Conservation (phyloP, 2,113 vertebrate species). For the Etheostoma spectabile region DNA sequence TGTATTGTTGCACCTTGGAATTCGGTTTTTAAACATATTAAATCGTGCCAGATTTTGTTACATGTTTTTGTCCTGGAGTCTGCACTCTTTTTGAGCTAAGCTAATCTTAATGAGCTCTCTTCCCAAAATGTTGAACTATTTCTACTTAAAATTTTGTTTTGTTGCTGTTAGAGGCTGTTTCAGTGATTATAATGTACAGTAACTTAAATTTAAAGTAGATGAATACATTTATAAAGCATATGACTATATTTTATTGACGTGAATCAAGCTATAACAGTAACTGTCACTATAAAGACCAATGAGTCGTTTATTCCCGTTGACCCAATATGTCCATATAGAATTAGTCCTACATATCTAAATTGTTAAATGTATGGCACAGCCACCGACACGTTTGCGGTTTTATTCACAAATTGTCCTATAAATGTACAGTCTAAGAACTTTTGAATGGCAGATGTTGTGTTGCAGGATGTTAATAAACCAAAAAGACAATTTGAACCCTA, state of each 20-base stretch:
- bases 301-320: background rate
- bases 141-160: background rate
- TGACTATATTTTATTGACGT: too few relatives aligned
- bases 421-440: background rate
- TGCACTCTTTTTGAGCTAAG: too few relatives aligned
- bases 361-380: background rate
- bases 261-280: too few relatives aligned
- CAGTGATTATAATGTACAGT: background rate
- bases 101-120: too few relatives aligned
- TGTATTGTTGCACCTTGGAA: background rate
- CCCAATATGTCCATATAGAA: background rate
- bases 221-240: background rate
- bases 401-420: background rate
- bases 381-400: background rate
- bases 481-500: conserved; percentile 36
- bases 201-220: background rate
- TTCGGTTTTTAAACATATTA: background rate
- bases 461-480: conserved; percentile 42
- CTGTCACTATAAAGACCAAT: too few relatives aligned
- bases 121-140: background rate
- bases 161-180: background rate
- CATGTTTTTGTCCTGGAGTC: too few relatives aligned
- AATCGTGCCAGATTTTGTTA: too few relatives aligned
- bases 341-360: background rate
- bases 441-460: conserved; percentile 24